Evolutionary conservation across 1,140 invertebrate species (phyloP).

Genomic region (Hydropsyche tenuis): DNA sequence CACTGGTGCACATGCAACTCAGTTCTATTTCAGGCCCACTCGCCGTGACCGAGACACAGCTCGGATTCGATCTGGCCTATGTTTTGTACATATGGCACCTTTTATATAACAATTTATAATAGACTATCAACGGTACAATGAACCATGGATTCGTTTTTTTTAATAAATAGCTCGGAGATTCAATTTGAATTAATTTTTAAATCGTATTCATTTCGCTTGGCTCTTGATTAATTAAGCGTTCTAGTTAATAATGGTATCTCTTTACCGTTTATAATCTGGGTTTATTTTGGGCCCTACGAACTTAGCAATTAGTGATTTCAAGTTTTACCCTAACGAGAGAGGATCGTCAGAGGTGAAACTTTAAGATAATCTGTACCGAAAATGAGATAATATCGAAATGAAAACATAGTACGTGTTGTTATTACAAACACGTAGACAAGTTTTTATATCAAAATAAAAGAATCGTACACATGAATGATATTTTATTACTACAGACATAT

Average conservation of each 20-base stretch:
- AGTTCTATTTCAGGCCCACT: constrained; percentile 17
- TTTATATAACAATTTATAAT: not conserved
- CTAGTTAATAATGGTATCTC: not conserved
- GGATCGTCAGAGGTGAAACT: constrained; percentile 35
- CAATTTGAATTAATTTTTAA: too few relatives aligned
- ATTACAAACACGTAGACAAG: too few relatives aligned
- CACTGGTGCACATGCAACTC: constrained; percentile 18
- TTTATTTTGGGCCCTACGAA: constrained; percentile 35
- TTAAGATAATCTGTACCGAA: constrained; percentile 43
- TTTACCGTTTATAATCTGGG: constrained; percentile 42
- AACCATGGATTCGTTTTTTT: not conserved
- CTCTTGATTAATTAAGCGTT: too few relatives aligned
- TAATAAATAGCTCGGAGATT: too few relatives aligned
- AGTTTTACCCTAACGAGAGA: constrained; percentile 36
- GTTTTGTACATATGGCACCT: not conserved
- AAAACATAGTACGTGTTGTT: too few relatives aligned
- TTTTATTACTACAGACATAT: too few relatives aligned
- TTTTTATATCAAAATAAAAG: too few relatives aligned
- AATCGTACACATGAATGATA: too few relatives aligned
- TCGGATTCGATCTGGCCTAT: not conserved
- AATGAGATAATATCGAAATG: too few relatives aligned
- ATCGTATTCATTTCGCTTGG: too few relatives aligned
- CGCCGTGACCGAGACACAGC: constrained; percentile 29
- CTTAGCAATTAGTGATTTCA: constrained; percentile 45
- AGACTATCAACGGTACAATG: too few relatives aligned